A percentile compares a stretch with the other conserved stretches of the same genome.
Conservation (phyloP, 1,140 invertebrate species). For the Neotoxoptera formosana region DNA sequence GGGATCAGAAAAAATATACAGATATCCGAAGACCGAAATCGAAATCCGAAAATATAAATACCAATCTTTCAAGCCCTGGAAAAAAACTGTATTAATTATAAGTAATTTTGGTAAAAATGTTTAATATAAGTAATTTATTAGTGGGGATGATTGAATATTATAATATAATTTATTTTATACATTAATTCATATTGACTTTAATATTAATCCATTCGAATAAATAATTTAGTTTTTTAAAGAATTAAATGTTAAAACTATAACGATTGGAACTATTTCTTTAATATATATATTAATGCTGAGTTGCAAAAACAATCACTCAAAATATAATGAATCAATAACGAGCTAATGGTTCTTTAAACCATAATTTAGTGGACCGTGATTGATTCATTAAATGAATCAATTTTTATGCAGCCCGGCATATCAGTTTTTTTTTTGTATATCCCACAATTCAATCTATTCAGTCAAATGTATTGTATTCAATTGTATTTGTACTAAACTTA, state of each 20-base stretch:
- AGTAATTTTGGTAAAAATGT: not conserved
- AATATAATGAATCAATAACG: too few species aligned
- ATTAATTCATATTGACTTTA: not conserved
- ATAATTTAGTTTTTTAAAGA: not conserved
- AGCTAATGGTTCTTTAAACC: too few species aligned
- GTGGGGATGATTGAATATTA: not conserved
- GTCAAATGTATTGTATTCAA: not conserved
- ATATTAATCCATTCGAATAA: not conserved
- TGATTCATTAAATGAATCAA: not conserved
- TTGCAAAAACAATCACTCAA: too few species aligned
- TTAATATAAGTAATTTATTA: not conserved
- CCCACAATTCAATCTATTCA: not conserved
- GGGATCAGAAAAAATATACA: too few species aligned
- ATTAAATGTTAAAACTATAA: not conserved
- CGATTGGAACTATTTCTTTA: too few species aligned
- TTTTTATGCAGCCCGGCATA: not conserved
- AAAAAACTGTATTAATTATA: not conserved
- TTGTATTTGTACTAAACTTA: not conserved
- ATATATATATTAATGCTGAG: too few species aligned
- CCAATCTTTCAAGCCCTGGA: too few species aligned
- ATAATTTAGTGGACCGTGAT: too few species aligned
- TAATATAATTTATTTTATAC: not conserved
- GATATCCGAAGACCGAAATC: too few species aligned
- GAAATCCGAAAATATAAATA: too few species aligned
- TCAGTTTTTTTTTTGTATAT: not conserved